A percentile compares a stretch with the other conserved stretches of the same genome.
Conservation (phyloP, 1,140 invertebrate species). For the Cryptotermes secundus region DNA sequence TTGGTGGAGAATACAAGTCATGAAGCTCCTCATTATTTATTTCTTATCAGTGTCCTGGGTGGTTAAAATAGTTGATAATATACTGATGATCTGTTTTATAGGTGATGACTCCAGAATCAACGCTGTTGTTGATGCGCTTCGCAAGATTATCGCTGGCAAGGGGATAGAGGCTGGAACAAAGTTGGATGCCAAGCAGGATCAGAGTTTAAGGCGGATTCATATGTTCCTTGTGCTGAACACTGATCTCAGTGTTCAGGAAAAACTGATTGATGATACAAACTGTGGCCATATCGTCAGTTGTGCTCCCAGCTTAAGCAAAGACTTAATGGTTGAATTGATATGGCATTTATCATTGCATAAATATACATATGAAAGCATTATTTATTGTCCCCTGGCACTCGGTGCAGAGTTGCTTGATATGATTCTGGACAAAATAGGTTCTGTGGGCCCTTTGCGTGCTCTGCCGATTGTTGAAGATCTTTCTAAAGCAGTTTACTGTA, state of each 20-base stretch:
- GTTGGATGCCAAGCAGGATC: neutral
- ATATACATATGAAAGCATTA: conserved; percentile 19
- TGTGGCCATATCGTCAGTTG: conserved; percentile 24
- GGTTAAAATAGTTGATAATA: neutral
- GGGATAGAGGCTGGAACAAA: neutral
- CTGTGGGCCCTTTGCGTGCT: neutral
- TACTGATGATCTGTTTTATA: neutral
- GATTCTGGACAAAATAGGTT: neutral
- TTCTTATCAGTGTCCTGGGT: no score
- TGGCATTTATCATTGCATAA: neutral
- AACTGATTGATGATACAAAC: conserved; percentile 20
- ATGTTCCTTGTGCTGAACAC: conserved; percentile 30
- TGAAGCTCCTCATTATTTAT: no score
- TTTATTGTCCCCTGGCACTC: conserved; percentile 14
- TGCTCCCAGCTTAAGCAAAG: conserved; percentile 22
- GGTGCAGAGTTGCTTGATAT: conserved; percentile 21
- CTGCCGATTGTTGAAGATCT: neutral
- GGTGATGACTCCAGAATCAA: neutral
- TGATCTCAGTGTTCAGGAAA: neutral
- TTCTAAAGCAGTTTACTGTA: conserved; percentile 6
- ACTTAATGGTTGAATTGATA: conserved; percentile 18
- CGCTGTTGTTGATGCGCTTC: neutral
- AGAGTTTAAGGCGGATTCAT: conserved; percentile 1
- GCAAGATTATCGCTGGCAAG: neutral
- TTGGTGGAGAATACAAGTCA: no score